phyloP scores from a whole-genome alignment of 2,888 invertebrate species.

The Agrotis clavis region DNA sequence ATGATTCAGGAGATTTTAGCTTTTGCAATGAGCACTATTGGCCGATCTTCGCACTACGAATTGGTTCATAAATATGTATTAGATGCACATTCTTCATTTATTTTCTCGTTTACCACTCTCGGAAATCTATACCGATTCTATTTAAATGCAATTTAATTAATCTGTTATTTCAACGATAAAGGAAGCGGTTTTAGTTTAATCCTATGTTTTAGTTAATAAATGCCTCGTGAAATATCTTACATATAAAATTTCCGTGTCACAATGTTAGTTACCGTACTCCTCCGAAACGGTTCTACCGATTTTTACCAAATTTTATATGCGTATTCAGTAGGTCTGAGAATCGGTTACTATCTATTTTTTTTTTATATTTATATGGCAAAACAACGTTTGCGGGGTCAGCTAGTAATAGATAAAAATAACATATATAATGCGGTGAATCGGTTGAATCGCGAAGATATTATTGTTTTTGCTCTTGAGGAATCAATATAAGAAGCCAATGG shows the following conservation, averaged over 20 bases:
- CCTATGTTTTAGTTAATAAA: neutral
- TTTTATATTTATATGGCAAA: too few species aligned
- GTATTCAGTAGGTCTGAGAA: too few species aligned
- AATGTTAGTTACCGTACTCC: too few species aligned
- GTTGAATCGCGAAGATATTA: neutral
- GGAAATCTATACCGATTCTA: conserved; percentile 17
- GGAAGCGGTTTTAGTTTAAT: neutral
- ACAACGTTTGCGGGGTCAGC: too few species aligned
- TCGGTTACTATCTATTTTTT: too few species aligned
- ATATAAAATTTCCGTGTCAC: too few species aligned
- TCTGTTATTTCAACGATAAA: conserved; percentile 8
- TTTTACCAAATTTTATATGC: too few species aligned
- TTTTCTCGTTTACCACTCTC: conserved; percentile 6
- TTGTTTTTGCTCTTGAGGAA: conserved; percentile 15
- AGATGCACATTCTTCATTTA: conserved; percentile 21
- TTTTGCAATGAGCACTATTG: conserved; percentile 10
- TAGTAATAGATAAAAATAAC: too few species aligned
- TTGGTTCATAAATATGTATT: conserved; percentile 29
- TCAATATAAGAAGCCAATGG: conserved; percentile 37
- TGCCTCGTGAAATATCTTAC: neutral
- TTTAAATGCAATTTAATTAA: conserved; percentile 14
- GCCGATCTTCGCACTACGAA: conserved; percentile 6
- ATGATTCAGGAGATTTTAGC: conserved; percentile 31
- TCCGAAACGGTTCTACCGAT: too few species aligned
- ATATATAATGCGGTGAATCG: too few species aligned